Evolutionary conservation across 2,797 vertebrate genomes (phyloP), one percentile per base, ranked within the genome.

Genomic region (Balearica regulorum): DNA sequence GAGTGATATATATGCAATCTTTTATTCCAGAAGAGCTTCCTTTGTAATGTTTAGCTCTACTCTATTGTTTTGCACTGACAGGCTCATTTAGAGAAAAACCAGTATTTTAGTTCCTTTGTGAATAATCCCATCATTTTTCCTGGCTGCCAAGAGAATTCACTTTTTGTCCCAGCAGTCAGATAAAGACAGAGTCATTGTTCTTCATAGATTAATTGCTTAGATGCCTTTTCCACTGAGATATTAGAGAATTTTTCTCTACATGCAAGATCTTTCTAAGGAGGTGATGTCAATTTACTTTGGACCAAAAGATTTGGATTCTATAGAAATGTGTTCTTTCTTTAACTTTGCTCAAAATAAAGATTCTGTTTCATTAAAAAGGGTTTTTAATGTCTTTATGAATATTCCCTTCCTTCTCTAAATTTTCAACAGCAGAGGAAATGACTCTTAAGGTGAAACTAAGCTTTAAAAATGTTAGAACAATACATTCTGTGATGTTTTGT

Each of bases 171-270:
- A 89, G 73, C 51, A 87, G 77, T 70, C 89, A 87, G 51, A 87
- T 92, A 95, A 83, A 94, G 61, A 78, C 75, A 78, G 71, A 90
- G 71, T 91, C 25, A 77, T 93, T 95, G 73, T 94, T 96, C 55
- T 84, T 94, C 22, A 10, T 29, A 90, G 83, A 70, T 91, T 84
- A 80, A 87, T 96, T 96, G 70, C 83, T 90, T 90, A 90, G 66
- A 92, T 92, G 85, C 26, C n/a, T 87, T 91, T 96, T 94, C 80
- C 70, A 64, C 37, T 3, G 21, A 92, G 82, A 58, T 65, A 79
- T 48, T 51, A 35, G 72, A 70, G 21, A 85, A 18, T 54, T 84
- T 86, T 95, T 89, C 51, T 70, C 21, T 66, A 35, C 3, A 11
- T 72, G 24, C 43, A 62, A 78, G 41, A 75, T 85, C 58, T 84